Evolutionary conservation across 2,113 vertebrate genomes (phyloP), one percentile per base, ranked within the genome.

Genomic region (Cacatua alba): DNA sequence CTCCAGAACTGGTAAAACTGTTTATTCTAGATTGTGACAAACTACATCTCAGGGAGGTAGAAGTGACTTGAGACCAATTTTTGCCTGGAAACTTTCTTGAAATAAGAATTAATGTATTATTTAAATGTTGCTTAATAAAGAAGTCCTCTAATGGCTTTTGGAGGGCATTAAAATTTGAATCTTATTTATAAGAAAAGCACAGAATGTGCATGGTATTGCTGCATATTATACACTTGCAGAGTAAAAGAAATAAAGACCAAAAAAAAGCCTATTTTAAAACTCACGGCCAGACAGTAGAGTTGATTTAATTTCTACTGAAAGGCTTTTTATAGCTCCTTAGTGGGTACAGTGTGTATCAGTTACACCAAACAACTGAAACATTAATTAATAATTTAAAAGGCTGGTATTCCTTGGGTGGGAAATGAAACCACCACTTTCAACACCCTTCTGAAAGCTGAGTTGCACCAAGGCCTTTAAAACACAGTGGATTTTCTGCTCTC

Each of bases 311-410:
- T 92, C 43, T 62, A 49, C 17, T 48, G 57, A 68, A 94, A 55
- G 18, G 24, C 26, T 72, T 71, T 69, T 57, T 72, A 12, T 69
- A 78, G 10, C 3, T 88, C 88, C n/a, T 93, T 96, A n/a, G 71
- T 76, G 65, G 25, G 29, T 84, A 78, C 95, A 84, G 1, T 62
- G 62, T 84, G 20, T 60, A 57, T 88, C 91, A 86, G 48, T 88
- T 93, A 82, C 59, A 83, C 5, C 29, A 90, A 91, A 81, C 31
- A 87, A 78, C 39, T 92, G 53, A 67, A 95, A 86, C 49, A 88
- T 94, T 89, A 87, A 86, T 89, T 77, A 76, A 57, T 81, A 93
- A 77, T 93, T 96, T 24, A 95, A 88, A 96, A 63, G 9, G 9
- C 33, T 65, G 14, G 5, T 84, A 67, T 90, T 80, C 7, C 48